Conservation (phyloP, 2,888 invertebrate species). For the Apantesis nais region DNA sequence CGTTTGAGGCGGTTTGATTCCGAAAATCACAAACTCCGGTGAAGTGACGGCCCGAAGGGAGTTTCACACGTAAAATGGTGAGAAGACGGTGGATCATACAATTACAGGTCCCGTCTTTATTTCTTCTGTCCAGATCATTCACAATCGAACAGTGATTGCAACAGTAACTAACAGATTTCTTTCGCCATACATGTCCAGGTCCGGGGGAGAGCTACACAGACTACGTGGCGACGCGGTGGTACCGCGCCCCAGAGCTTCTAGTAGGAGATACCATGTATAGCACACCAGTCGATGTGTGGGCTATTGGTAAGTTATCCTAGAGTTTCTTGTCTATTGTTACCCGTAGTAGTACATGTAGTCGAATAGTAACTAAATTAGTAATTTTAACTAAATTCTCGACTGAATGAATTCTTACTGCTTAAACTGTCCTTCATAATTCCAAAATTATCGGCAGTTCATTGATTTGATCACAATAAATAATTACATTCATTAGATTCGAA, state of each 20-base stretch:
- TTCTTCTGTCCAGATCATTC: background rate
- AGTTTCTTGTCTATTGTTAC: too few species aligned
- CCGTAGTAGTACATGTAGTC: too few species aligned
- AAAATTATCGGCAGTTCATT: too few species aligned
- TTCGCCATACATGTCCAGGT: conserved; percentile 83
- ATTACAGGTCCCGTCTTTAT: too few species aligned
- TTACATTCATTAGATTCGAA: too few species aligned
- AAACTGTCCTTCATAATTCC: background rate
- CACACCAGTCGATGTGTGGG: conserved; percentile 98
- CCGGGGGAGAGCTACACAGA: conserved; percentile 99
- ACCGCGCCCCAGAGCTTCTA: conserved; percentile 97
- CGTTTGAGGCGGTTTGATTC: too few species aligned
- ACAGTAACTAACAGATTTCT: conserved; percentile 51
- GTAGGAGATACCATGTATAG: conserved; percentile 98
- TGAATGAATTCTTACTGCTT: background rate
- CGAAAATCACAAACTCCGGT: too few species aligned
- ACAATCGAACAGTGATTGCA: background rate
- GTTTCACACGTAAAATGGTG: background rate
- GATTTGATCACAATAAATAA: too few species aligned
- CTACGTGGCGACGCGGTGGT: conserved; percentile 99
- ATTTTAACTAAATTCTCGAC: too few species aligned
- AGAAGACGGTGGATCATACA: background rate
- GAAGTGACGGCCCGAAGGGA: too few species aligned
- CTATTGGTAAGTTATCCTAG: conserved; percentile 88
- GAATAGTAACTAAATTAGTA: too few species aligned